These are phyloP conservation scores for Erythrocebus patas DNA, from an alignment of 2,113 vertebrate species.

Conservation along the genomic window DNA sequence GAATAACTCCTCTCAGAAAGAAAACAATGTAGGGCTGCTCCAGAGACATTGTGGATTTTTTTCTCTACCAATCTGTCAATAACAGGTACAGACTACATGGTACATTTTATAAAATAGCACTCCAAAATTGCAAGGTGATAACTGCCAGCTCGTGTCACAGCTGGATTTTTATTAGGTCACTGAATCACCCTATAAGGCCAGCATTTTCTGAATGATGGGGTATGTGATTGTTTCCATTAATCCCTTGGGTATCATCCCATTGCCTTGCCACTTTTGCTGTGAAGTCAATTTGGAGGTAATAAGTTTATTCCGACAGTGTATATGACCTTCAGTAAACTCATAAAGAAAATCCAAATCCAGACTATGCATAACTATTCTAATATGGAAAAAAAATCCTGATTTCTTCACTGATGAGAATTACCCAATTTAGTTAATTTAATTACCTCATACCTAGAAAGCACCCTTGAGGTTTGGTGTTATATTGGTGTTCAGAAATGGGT, in stretches of 20 bases:
- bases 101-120: slow-evolving; percentile 24
- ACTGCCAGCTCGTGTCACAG: slow-evolving; percentile 2
- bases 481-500: background rate
- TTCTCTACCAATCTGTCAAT: slow-evolving; percentile 25
- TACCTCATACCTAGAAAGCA: background rate
- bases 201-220: slow-evolving; percentile 23
- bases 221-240: background rate
- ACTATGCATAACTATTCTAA: background rate
- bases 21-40: background rate
- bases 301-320: background rate
- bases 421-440: background rate
- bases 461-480: background rate
- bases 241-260: background rate
- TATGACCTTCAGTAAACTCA: slow-evolving; percentile 10
- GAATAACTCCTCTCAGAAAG: background rate
- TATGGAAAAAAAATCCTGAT: background rate
- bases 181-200: slow-evolving; percentile 36
- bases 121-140: slow-evolving; percentile 18
- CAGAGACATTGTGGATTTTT: background rate
- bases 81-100: background rate
- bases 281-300: background rate
- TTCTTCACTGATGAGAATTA: background rate
- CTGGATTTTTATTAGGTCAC: slow-evolving; percentile 5
- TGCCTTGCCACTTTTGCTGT: background rate
- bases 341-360: background rate